Evolutionary conservation across 2,113 vertebrate species (phyloP).

Genomic region (Osmerus mordax): DNA sequence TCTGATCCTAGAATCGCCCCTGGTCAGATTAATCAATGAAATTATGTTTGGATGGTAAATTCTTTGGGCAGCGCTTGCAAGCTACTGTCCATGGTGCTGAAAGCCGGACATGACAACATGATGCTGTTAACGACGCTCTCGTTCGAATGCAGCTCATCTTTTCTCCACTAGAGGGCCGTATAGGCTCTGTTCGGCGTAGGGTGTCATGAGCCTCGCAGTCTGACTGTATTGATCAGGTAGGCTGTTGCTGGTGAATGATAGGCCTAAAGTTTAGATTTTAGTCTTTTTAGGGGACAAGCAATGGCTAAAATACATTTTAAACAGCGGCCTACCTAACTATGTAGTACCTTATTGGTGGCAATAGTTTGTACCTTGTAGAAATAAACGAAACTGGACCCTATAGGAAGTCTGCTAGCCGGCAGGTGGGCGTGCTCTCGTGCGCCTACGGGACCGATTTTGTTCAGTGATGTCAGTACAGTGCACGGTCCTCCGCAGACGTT

Average conservation of each 20-base stretch:
- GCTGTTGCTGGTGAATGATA: too few species aligned
- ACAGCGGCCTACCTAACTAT: too few species aligned
- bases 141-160: neutral
- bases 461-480: conserved; percentile 35
- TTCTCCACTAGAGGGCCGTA: conserved; percentile 42
- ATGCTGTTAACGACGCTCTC: neutral
- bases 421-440: conserved; percentile 51
- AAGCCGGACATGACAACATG: conserved; percentile 6
- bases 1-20: too few species aligned
- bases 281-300: too few species aligned
- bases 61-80: too few species aligned
- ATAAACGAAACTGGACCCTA: too few species aligned
- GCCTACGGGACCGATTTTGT: neutral
- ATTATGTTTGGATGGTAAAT: neutral
- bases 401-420: too few species aligned
- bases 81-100: conserved; percentile 68
- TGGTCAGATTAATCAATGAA: neutral
- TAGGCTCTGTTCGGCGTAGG: conserved; percentile 17
- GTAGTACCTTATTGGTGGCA: too few species aligned
- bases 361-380: too few species aligned
- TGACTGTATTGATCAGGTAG: neutral
- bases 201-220: neutral
- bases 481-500: conserved; percentile 30
- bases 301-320: too few species aligned
- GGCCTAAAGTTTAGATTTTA: too few species aligned